Evolutionary conservation across 2,888 invertebrate genomes (phyloP), one percentile per base, ranked within the genome.

Genomic region (Acanthosepion esculentum): DNA sequence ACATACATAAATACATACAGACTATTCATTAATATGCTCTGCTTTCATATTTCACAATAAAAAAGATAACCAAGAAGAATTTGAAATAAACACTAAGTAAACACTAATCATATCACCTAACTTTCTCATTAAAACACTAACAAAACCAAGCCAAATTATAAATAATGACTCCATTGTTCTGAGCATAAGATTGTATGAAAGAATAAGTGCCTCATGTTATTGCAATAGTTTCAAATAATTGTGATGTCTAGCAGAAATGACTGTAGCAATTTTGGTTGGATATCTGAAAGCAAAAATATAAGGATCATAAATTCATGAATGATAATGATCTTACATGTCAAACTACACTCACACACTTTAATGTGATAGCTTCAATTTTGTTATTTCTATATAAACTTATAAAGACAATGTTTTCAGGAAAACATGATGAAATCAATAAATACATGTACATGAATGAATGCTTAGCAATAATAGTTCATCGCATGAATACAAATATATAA

Each of bases 321-420:
- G 48, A 93, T 92, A 92, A 48, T 53, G 93, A 93, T 41, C n/a
- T 48, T 93, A 20, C 50, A 41, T 93, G 48, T 53, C 93, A 53
- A 50, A 48, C 48, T 93, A 53, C 50, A 93, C 48, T 53, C 53
- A 93, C 10, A 48, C 29, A 92, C 6, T 91, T 41, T 91, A 92
- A 5, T 92, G 29, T 92, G 26, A 23, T 26, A 92, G 18, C 92
- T 41, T n/a, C 29, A 48, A n/a, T 48, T 93, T 41, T 50, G 8
- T 10, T 33, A 92, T 78, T 78, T 78, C n/a, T 78, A 78, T 78
- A 33, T 78, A n/a, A n/a, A 78, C n/a, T 78, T n/a, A 15, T 23
- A 59, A 59, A 59, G 20, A 59, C 59, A 59, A 50, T 7, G 50
- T 50, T 64, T 64, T 64, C 64, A 23, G 8, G 2, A 3, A 15